Evolutionary conservation across 2,113 vertebrate genomes (phyloP), one percentile per base, ranked within the genome.

Genomic region (Ardeotis arabs): DNA sequence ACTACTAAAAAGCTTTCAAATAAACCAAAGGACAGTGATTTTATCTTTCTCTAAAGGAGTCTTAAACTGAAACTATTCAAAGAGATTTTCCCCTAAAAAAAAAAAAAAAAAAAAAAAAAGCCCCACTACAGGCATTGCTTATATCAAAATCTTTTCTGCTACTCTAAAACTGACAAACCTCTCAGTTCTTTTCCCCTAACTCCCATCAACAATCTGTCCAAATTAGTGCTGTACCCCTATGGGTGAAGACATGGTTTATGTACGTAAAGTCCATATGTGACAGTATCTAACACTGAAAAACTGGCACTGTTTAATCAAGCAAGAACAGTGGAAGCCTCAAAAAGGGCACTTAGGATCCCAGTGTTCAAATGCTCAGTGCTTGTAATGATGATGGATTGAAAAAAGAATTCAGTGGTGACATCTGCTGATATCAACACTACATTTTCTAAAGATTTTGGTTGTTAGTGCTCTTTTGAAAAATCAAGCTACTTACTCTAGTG

Each of bases 1-100:
- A 79, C 33, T 78, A 89, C 73, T 87, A 92, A 69, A 87, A 75
- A 84, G 76, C 28, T 92, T 96, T 92, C 60, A 73, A 84, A 75
- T 70, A 86, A 29, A 81, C 28, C n/a, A 58, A 89, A 89, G 44
- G 53, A n/a, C 24, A 50, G 28, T 56, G 69, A 89, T 5, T 44
- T 2, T 39, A 41, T 84, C 53, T 92, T 81, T 56, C 74, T 87
- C 45, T 75, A 79, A 86, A 70, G n/a, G 25, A 74, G 19, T 5
- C 70, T n/a, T 81, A 56, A 74, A 81, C 35, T 39, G 50, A 93
- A 90, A 70, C 18, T 79, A 79, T n/a, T 86, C 44, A 87, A 70
- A 85, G 29, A 78, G 6, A 27, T 75, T 80, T 80, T 80, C 70
- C 41, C 1, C n/a, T n/a, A n/a, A n/a, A n/a, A n/a, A n/a, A n/a